Base-by-base conservation (phyloP, 2,888 invertebrate genomes). In the Xylophagus ater region DNA sequence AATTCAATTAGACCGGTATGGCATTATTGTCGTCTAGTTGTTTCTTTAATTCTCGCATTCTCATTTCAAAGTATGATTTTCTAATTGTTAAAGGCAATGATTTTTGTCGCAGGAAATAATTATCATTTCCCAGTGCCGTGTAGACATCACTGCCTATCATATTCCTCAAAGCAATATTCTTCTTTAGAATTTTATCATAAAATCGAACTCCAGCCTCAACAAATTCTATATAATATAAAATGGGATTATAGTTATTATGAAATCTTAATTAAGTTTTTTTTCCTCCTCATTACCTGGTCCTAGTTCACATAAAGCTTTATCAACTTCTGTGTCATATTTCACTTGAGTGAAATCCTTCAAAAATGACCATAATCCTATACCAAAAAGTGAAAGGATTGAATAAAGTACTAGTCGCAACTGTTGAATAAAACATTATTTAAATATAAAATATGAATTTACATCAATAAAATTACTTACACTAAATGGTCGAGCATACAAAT, bases 121-220 rank as follows among this genome's bases (percentile, higher is more conserved):
- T 75, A 52, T 78, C 76, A 66, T 87, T 82, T 8, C 87, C 87
- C 44, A 69, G 55, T 30, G 68, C 70, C 21, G 76, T 77, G 55
- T 74, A 86, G 34, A 70, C 62, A 6, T 59, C 65, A 52, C 74
- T 70, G 0, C 80, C 81, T 65, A 83, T 65, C 8, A 86, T 57
- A 42, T 68, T 64, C 49, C 82, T 67, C 13, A 87, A 58, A 1
- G 84, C 83, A 51, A 76, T 72, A 60, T 89, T 89, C 56, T 81
- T 74, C 49, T 76, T 66, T 25, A 84, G 56, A 18, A 75, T 56
- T 64, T 84, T 85, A 18, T 73, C 71, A 56, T 87, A 89, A 65
- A 74, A 89, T 57, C 80, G 77, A 20, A 76, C 65, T 3, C 85
- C 89, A 32, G 85, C 84, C 54, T 77, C 70, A 8, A 77, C 63